Conservation (phyloP, 2,888 invertebrate genomes). For the Steinernema carpocapsae region DNA sequence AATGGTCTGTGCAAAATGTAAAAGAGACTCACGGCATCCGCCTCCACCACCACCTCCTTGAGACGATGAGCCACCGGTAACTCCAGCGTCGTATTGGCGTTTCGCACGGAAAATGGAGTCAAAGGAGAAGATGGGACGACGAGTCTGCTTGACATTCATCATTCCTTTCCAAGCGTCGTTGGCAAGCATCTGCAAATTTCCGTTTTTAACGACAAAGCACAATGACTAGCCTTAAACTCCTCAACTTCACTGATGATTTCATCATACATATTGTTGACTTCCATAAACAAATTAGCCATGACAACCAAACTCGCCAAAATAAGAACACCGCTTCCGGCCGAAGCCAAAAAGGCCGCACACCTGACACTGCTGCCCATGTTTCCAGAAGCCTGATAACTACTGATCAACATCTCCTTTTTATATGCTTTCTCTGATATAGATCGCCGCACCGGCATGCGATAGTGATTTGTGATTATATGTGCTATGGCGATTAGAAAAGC, state of each 20-base stretch:
- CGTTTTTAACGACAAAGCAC: too few species aligned
- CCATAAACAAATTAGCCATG: constrained; percentile 9
- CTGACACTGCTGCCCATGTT: background rate
- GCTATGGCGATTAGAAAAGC: too few species aligned
- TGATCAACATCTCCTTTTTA: too few species aligned
- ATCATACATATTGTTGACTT: constrained; percentile 30
- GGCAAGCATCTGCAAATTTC: background rate
- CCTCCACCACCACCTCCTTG: background rate
- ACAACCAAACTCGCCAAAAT: constrained; percentile 15
- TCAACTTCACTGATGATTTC: constrained; percentile 14
- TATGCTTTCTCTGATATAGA: too few species aligned
- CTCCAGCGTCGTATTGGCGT: constrained; percentile 30
- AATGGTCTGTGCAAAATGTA: too few species aligned
- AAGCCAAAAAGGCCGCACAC: constrained; percentile 15
- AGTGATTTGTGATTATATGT: too few species aligned
- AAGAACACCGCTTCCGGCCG: constrained; percentile 27
- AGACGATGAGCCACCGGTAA: background rate
- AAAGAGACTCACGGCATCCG: too few species aligned
- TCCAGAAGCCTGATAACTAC: too few species aligned
- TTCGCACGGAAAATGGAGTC: constrained; percentile 23
- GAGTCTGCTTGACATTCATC: background rate
- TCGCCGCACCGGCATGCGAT: too few species aligned
- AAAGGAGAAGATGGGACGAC: background rate
- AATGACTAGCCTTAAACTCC: background rate
- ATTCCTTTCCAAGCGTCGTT: constrained; percentile 30